Conservation (phyloP, 2,888 invertebrate genomes). For the Proisotoma minuta region DNA sequence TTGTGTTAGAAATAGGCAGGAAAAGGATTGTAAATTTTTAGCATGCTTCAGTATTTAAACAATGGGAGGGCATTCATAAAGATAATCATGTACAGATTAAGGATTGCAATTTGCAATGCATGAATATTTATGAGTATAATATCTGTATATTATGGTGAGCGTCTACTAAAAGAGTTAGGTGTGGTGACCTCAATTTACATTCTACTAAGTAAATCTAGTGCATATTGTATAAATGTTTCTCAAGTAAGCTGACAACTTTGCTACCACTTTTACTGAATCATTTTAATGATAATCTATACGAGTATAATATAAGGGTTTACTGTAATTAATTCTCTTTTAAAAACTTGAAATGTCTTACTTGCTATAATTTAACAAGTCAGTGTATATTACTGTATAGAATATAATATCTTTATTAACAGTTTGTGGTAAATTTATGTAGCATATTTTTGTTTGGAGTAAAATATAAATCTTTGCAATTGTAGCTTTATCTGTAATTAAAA, state of each 20-base stretch:
- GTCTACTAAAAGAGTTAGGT: slow-evolving; percentile 12
- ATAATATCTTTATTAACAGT: too few species aligned
- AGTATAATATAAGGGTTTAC: too few species aligned
- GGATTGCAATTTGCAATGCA: neutral
- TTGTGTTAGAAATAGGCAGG: neutral
- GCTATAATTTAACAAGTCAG: too few species aligned
- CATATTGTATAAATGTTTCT: neutral
- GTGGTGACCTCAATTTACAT: slow-evolving; percentile 15
- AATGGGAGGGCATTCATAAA: neutral
- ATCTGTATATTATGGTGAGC: slow-evolving; percentile 1
- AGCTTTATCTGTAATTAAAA: slow-evolving; percentile 1
- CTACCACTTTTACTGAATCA: too few species aligned
- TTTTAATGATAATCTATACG: too few species aligned
- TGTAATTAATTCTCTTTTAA: too few species aligned
- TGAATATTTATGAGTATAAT: slow-evolving; percentile 8
- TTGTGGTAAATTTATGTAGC: too few species aligned
- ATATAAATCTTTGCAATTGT: neutral
- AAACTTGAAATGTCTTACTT: too few species aligned
- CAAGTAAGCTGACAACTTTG: neutral
- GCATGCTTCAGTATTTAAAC: neutral
- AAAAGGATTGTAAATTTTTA: neutral
- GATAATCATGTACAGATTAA: neutral
- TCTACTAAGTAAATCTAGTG: slow-evolving; percentile 4
- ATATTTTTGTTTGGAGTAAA: neutral
- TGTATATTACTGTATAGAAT: too few species aligned